A percentile compares a stretch with the other conserved stretches of the same genome.
phyloP scores from a whole-genome alignment of 2,113 vertebrate genomes.

The Gobio gobio region DNA sequence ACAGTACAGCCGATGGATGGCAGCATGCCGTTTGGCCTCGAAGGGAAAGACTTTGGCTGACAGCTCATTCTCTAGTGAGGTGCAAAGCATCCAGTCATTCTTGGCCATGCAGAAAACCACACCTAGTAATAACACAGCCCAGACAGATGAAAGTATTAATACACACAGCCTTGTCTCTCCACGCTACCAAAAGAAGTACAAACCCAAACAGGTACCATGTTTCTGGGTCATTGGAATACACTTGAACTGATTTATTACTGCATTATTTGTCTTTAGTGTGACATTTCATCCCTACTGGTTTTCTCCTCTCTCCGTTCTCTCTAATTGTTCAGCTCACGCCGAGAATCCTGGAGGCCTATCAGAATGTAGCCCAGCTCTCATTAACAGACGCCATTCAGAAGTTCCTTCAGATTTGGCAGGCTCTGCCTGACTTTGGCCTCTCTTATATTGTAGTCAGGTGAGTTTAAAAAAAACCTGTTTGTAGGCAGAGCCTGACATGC shows the following conservation, averaged over 20 bases:
- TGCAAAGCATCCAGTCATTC: constrained; percentile 79
- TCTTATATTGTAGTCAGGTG: constrained; percentile 78
- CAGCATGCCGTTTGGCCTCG: constrained; percentile 78
- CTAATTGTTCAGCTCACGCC: constrained; percentile 72
- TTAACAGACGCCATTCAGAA: constrained; percentile 75
- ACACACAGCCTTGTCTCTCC: constrained; percentile 77
- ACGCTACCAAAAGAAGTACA: constrained; percentile 82
- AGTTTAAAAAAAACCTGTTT: neutral
- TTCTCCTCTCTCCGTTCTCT: neutral
- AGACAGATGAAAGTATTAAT: constrained; percentile 72
- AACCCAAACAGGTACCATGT: constrained; percentile 77
- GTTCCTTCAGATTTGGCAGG: constrained; percentile 79
- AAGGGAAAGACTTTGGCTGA: constrained; percentile 81
- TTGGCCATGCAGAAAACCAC: constrained; percentile 74
- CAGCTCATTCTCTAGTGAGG: constrained; percentile 74
- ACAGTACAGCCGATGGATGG: constrained; percentile 83
- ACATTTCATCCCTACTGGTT: neutral
- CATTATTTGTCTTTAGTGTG: neutral
- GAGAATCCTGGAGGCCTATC: constrained; percentile 81
- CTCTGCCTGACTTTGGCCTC: constrained; percentile 73
- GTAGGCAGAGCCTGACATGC: neutral
- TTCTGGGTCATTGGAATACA: neutral
- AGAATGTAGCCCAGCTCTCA: constrained; percentile 78
- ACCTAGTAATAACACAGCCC: constrained; percentile 55
- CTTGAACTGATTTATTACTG: neutral